Evolutionary conservation across 2,888 invertebrate genomes (phyloP), one percentile per base, ranked within the genome.

Genomic region (Malthinus seriepunctatus): DNA sequence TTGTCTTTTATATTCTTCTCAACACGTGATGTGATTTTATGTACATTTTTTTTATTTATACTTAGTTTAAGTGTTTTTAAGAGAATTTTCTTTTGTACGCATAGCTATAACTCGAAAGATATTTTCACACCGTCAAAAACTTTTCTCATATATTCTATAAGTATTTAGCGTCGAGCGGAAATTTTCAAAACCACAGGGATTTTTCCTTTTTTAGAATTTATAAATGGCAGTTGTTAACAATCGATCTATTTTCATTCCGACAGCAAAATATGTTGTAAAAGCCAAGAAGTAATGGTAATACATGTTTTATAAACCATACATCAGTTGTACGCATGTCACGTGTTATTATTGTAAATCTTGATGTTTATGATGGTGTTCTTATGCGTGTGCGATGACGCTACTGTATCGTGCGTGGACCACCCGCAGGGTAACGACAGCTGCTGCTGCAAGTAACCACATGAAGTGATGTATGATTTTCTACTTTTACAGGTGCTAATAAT

Each of bases 321-420:
- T 45, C 42, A 44, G 45, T 14, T 45, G 44, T 52, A 53, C 46
- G 52, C 47, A 58, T 58, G 58, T 58, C 49, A 53, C 49, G 53
- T 42, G 23, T 23, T 23, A 42, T 48, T 32, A 44, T 48, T 58
- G 48, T 54, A 48, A 46, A 51, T 55, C 35, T 32, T 11, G 34
- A 54, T 54, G 51, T 59, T 54, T 56, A 60, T 50, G 56, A 52
- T 44, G 35, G 15, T 61, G 60, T 56, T 42, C 47, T 56, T 53
- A 46, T 67, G 65, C 64, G 67, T 67, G 65, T 60, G 60, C 44
- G 61, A 63, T 56, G 64, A 63, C 62, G 66, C 64, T 67, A 65
- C 64, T 61, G 64, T 63, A 60, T 48, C 51, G 56, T 58, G 63
- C 63, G 63, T 64, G 67, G 69, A 67, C 70, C 71, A 70, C 71